These are phyloP conservation scores for Nothoprocta perdicaria DNA, from an alignment of 2,113 vertebrate genomes.

Conservation along the genomic window DNA sequence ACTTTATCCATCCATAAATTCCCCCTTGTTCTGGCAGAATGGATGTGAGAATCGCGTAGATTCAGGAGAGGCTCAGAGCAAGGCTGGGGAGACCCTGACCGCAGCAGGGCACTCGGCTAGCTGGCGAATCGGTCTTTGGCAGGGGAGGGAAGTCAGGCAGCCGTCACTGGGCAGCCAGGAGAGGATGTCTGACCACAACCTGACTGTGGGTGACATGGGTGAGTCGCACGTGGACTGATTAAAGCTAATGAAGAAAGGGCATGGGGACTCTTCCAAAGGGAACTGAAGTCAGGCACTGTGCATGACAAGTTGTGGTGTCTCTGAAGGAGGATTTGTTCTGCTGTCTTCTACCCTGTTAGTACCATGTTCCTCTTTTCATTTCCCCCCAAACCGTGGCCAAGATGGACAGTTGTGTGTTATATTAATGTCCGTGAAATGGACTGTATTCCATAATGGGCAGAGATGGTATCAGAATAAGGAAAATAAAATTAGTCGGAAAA, in stretches of 20 bases:
- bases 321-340: conserved; percentile 37
- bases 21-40: conserved; percentile 2
- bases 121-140: not conserved
- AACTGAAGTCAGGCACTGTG: not conserved
- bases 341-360: conserved; percentile 16
- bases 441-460: conserved; percentile 44
- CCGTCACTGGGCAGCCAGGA: not conserved
- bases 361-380: conserved; percentile 18
- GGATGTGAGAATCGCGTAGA: not conserved
- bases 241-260: not conserved
- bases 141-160: not conserved
- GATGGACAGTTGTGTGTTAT: conserved; percentile 34
- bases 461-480: conserved; percentile 42
- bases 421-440: conserved; percentile 38
- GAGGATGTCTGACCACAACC: not conserved
- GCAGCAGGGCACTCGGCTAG: not conserved
- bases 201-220: not conserved
- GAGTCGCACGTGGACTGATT: not conserved
- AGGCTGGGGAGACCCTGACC: not conserved
- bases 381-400: conserved; percentile 35
- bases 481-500: conserved; percentile 54
- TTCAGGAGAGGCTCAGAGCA: not conserved
- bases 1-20: not conserved
- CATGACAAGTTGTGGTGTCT: not conserved
- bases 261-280: not conserved